These are phyloP conservation scores for Sinopyrophorus schimmeli DNA, from an alignment of 2,888 invertebrate genomes.

Conservation along the genomic window DNA sequence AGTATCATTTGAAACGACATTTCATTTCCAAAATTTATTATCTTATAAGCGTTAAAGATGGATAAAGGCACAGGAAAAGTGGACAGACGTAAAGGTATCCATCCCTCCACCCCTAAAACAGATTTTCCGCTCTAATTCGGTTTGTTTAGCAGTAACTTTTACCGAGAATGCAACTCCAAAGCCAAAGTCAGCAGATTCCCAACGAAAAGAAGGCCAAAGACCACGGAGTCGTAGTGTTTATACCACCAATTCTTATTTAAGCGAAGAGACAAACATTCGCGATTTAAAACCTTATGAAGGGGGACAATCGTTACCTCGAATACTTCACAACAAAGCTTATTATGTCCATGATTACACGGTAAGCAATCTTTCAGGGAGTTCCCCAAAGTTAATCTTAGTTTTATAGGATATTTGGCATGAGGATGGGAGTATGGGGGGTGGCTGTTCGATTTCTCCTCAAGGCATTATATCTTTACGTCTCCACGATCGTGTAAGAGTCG, in stretches of 20 bases:
- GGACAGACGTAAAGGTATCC: too few species aligned
- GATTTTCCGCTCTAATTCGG: too few species aligned
- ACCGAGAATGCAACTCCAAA: constrained; percentile 47
- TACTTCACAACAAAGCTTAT: constrained; percentile 62
- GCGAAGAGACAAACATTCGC: constrained; percentile 62
- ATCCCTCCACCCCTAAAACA: too few species aligned
- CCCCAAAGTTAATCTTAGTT: constrained; percentile 12
- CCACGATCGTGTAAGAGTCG: constrained; percentile 78
- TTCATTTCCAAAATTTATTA: too few species aligned
- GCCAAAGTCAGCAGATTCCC: constrained; percentile 38
- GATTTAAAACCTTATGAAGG: constrained; percentile 63
- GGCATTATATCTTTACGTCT: constrained; percentile 81
- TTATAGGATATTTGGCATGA: constrained; percentile 38
- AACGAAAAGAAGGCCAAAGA: constrained; percentile 55
- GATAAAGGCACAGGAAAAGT: too few species aligned
- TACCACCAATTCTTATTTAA: constrained; percentile 67
- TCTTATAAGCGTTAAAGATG: too few species aligned
- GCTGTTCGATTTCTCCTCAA: constrained; percentile 73
- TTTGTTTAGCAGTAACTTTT: constrained; percentile 19
- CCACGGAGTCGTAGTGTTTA: constrained; percentile 67
- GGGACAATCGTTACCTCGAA: constrained; percentile 62
- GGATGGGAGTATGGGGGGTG: constrained; percentile 60
- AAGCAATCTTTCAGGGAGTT: constrained; percentile 37
- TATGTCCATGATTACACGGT: constrained; percentile 59
- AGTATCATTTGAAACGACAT: too few species aligned